Base-by-base conservation (phyloP, 2,888 invertebrate genomes). In the Andricus quercusramuli region DNA sequence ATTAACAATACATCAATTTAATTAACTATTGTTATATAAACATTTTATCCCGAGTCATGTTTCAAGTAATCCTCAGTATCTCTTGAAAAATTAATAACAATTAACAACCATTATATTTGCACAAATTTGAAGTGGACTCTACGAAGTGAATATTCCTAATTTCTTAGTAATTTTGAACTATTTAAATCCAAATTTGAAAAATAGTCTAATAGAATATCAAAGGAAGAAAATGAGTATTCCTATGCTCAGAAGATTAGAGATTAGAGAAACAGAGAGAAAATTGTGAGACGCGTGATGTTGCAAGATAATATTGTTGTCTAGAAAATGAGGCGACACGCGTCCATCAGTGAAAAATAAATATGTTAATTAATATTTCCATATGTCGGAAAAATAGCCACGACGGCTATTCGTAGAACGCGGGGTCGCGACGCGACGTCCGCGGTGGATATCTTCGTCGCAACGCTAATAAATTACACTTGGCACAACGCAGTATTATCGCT, bases 391-490 rank as follows among this genome's bases (percentile, higher is more conserved):
- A 62, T 25, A 41, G 25, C 37, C n/a, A 77, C 62, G 22, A 47
- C 20, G 44, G 65, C n/a, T 64, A 77, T 59, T 77, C 59, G 76
- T 59, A 80, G 82, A 83, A 79, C 78, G 82, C 82, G 81, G 81
- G 68, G 82, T 82, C 83, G 79, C 82, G 82, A 83, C 84, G 82
- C 82, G 82, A 83, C 84, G 82, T 82, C 84, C 80, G 80, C 83
- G 83, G 83, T 82, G 85, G 84, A 85, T 86, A 87, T 86, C 86
- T 84, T 83, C 41, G 83, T 76, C 83, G 81, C 80, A 80, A 79
- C 85, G 83, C 86, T 88, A 90, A 92, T 92, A 91, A 92, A 92
- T 91, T 90, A 91, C 86, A 84, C 83, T 82, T 86, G 85, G 88
- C 87, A 89, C 87, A 88, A 86, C 88, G 88, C 85, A 81, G 85